These are phyloP conservation scores for Cavia porcellus DNA, from an alignment of 2,113 vertebrate genomes.

Conservation along the genomic window DNA sequence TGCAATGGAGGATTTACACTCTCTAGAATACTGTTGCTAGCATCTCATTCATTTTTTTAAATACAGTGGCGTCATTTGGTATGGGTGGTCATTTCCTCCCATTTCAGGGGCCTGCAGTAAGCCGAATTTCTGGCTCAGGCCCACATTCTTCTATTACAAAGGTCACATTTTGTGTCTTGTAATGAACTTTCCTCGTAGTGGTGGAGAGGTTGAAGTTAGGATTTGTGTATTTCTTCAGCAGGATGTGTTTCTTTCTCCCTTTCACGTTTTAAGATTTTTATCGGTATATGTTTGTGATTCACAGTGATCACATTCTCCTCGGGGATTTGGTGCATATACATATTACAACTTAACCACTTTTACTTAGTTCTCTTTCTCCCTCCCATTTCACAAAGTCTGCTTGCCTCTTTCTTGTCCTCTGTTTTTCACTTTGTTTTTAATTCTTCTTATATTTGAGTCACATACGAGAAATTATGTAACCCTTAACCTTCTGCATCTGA, in stretches of 20 bases:
- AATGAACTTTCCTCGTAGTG: not conserved
- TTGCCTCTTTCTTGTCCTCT: not conserved
- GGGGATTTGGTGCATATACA: rapidly evolving
- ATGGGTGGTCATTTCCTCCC: too few relatives aligned
- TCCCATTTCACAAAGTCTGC: not conserved
- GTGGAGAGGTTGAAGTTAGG: not conserved
- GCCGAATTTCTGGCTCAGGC: not conserved
- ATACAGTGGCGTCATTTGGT: not conserved
- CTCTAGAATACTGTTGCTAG: too few relatives aligned
- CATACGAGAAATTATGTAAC: not conserved
- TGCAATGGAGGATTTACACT: too few relatives aligned
- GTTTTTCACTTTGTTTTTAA: not conserved
- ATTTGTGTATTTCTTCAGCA: not conserved
- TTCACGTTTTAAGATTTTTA: not conserved
- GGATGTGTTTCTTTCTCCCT: not conserved
- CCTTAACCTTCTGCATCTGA: not conserved
- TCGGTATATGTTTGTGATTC: not conserved
- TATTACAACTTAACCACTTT: not conserved
- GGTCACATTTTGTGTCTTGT: not conserved
- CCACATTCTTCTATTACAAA: not conserved
- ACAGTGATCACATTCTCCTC: not conserved
- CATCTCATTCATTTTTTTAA: not conserved
- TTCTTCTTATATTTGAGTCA: not conserved
- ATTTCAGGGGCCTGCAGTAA: not conserved
- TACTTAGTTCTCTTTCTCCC: not conserved